Base-by-base conservation (phyloP, 2,888 invertebrate species). In the Carcina quercana region DNA sequence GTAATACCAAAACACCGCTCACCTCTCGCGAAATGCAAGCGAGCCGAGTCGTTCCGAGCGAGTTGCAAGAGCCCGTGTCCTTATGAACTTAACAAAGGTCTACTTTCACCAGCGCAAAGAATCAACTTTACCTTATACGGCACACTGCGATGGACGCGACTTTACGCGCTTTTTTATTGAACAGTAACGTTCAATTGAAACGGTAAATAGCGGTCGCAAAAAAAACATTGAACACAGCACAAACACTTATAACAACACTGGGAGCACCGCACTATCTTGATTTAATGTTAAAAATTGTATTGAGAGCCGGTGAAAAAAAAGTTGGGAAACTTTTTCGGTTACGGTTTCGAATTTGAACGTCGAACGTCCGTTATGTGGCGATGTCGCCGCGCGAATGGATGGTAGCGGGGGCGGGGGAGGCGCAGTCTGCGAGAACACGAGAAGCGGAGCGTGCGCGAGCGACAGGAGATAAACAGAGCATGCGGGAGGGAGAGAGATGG, bases 131-230 rank as follows among this genome's bases (percentile, higher is more conserved):
- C 71, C 74, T 71, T 73, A 72, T 61, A 79, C 71, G 72, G 71
- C 68, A 73, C 68, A 55, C 47, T 54, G 60, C 66, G 67, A 72
- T 65, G 65, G 69, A 62, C 69, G 62, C 64, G 61, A 48, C 67
- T 60, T 59, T 69, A 69, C 64, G 67, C 72, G 69, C 62, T 74
- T 75, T 65, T 65, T 76, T 68, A 67, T 70, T 57, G 60, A 74
- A 72, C 78, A 78, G 79, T 79, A 76, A 74, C 71, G 78, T 79
- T 73, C 75, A 67, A 74, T 65, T 67, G 62, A 65, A 78, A 78
- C 78, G 73, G 76, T 79, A 74, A 70, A 74, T 63, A 56, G 52
- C 54, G 53, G 67, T 65, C 62, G 70, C 66, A 68, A 66, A 72
- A 69, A 62, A 67, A 56, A 53, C 49, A 48, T 46, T 48, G 51